A percentile compares a stretch with the other conserved stretches of the same genome.
These are phyloP conservation scores for Mamestra brassicae DNA, from an alignment of 2,888 invertebrate genomes.

Conservation along the genomic window DNA sequence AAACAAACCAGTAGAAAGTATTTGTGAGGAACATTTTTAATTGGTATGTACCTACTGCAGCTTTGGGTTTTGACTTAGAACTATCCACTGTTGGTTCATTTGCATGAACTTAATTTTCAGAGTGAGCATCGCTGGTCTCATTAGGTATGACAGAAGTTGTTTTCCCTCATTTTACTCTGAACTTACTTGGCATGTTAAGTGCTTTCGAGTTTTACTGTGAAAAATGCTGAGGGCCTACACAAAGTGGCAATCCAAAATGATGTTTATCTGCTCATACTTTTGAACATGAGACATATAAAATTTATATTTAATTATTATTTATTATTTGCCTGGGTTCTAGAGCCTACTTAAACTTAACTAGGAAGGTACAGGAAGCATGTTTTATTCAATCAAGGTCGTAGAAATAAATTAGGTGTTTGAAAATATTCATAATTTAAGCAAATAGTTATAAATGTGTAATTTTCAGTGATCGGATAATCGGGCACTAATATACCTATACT, in stretches of 20 bases:
- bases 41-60: conserved; percentile 69
- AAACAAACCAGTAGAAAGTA: conserved; percentile 75
- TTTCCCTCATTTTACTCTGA: conserved; percentile 48
- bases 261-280: neutral
- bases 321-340: neutral
- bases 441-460: too few species aligned
- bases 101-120: conserved; percentile 59
- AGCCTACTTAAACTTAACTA: neutral
- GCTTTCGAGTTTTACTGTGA: conserved; percentile 1
- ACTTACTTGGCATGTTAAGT: conserved; percentile 47
- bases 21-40: conserved; percentile 77
- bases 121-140: conserved; percentile 25
- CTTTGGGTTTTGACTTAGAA: conserved; percentile 45
- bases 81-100: conserved; percentile 36
- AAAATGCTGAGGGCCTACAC: neutral
- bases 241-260: neutral
- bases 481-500: too few species aligned
- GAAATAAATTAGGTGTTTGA: neutral
- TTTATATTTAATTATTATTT: too few species aligned
- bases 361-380: neutral
- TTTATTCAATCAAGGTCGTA: neutral
- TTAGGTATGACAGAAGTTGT: conserved; percentile 32
- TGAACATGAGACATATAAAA: neutral
- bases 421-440: too few species aligned
- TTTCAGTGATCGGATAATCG: too few species aligned